phyloP scores from a whole-genome alignment of 2,888 invertebrate species.

The Callimorpha dominula region DNA sequence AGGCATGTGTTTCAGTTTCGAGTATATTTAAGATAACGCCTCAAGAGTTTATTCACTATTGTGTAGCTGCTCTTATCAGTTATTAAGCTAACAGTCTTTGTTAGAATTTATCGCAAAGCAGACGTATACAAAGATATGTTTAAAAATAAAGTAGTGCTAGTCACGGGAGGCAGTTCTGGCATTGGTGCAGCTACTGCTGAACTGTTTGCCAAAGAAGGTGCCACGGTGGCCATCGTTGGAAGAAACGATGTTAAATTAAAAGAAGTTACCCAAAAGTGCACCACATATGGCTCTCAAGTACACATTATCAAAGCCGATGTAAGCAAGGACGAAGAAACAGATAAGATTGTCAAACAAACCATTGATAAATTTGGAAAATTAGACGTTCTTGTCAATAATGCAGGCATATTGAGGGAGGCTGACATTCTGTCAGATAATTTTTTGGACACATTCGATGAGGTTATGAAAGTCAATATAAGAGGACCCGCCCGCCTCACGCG shows the following conservation, averaged over 20 bases:
- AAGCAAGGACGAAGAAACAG: conserved; percentile 48
- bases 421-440: conserved; percentile 41
- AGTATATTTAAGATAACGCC: neutral
- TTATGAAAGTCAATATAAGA: conserved; percentile 51
- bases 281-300: conserved; percentile 35
- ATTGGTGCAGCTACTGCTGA: conserved; percentile 57
- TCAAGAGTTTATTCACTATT: neutral
- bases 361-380: conserved; percentile 54
- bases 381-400: conserved; percentile 63
- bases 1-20: neutral
- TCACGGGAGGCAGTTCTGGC: conserved; percentile 60
- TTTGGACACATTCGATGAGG: conserved; percentile 51
- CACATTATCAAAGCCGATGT: conserved; percentile 56
- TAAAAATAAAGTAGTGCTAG: conserved; percentile 55
- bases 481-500: conserved; percentile 29
- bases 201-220: conserved; percentile 54
- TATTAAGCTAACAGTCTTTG: neutral
- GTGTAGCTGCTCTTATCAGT: neutral
- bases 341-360: conserved; percentile 47
- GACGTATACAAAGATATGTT: conserved; percentile 25
- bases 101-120: neutral
- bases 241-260: conserved; percentile 53
- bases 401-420: conserved; percentile 40
- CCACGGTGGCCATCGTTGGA: conserved; percentile 53
- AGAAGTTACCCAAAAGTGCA: conserved; percentile 40